Percentiles rank a stretch among this genome's conserved stretches.
Evolutionary conservation across 2,113 vertebrate species (phyloP).

Genomic region (Eurypyga helias): DNA sequence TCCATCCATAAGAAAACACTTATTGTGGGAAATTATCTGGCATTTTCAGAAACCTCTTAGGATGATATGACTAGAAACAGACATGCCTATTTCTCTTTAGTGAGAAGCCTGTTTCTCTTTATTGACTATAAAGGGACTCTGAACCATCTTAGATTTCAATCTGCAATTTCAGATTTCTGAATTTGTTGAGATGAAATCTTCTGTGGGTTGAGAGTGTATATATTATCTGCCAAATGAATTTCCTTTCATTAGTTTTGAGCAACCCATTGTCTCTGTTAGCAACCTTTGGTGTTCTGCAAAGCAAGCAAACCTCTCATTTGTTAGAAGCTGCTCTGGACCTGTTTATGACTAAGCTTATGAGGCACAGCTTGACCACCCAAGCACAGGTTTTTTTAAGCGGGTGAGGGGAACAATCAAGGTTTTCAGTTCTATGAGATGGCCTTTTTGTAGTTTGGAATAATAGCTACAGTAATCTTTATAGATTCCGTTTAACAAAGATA

Average conservation of each 20-base stretch:
- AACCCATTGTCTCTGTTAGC: neutral
- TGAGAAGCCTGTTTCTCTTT: neutral
- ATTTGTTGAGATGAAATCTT: neutral
- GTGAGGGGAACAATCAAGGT: neutral
- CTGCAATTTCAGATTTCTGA: neutral
- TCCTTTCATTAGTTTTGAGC: neutral
- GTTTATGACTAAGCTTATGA: neutral
- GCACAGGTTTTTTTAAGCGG: neutral
- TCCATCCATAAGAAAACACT: neutral
- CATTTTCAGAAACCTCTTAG: neutral
- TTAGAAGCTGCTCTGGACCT: neutral
- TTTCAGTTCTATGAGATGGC: neutral
- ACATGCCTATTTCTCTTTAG: neutral
- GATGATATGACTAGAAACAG: neutral
- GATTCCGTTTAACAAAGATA: neutral
- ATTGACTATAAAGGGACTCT: neutral
- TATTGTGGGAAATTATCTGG: neutral
- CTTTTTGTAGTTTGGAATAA: neutral
- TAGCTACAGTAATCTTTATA: neutral
- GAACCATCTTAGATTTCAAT: neutral
- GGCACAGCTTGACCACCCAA: neutral
- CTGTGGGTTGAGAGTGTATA: neutral
- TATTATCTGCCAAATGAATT: neutral
- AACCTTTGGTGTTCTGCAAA: neutral
- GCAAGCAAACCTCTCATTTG: neutral